Percentiles rank a stretch among this genome's conserved stretches.
phyloP scores from a whole-genome alignment of 2,888 invertebrate genomes.

The Drosophila sordidula region DNA sequence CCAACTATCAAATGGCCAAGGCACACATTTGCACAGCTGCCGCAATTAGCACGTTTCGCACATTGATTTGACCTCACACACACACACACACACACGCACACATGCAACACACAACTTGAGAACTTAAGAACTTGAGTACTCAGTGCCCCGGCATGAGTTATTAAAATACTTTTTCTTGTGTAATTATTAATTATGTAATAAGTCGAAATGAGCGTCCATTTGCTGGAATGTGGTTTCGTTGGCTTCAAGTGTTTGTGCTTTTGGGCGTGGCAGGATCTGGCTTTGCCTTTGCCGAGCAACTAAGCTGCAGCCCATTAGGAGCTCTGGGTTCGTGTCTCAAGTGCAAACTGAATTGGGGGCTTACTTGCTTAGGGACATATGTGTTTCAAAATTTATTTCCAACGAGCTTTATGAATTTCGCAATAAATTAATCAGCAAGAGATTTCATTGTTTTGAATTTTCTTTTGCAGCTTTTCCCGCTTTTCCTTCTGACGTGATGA shows the following conservation, averaged over 20 bases:
- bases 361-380: neutral
- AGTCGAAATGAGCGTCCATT: slow-evolving; percentile 48
- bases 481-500: slow-evolving; percentile 10
- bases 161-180: slow-evolving; percentile 65
- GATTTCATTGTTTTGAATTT: slow-evolving; percentile 1
- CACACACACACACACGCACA: neutral
- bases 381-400: neutral
- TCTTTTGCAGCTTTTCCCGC: neutral
- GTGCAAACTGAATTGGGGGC: neutral
- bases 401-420: neutral
- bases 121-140: slow-evolving; percentile 34
- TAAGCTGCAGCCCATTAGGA: neutral
- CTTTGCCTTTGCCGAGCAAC: neutral
- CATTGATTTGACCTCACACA: slow-evolving; percentile 68
- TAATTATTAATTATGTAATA: slow-evolving; percentile 76
- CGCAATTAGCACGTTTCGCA: slow-evolving; percentile 80
- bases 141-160: slow-evolving; percentile 47
- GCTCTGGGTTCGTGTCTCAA: neutral
- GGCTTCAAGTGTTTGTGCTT: slow-evolving; percentile 22
- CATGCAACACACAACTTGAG: neutral
- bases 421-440: neutral
- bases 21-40: slow-evolving; percentile 79
- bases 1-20: slow-evolving; percentile 73
- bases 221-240: slow-evolving; percentile 27
- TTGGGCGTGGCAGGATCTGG: neutral